These are phyloP conservation scores for Alces alces DNA, from an alignment of 2,113 vertebrate genomes.

Conservation along the genomic window DNA sequence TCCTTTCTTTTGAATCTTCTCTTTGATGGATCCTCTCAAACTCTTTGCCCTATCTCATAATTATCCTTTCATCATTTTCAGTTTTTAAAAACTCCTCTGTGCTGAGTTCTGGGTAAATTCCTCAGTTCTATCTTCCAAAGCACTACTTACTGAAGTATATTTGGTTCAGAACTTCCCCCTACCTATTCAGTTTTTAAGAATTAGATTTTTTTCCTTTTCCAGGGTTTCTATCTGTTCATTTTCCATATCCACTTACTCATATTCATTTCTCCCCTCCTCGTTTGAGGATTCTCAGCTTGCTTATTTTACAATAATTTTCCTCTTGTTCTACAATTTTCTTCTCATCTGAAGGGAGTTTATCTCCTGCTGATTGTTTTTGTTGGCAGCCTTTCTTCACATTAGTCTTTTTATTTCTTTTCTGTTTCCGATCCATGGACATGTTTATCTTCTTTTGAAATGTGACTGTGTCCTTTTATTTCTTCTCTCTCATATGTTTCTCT, in stretches of 20 bases:
- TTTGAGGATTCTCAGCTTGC: background rate
- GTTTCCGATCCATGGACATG: background rate
- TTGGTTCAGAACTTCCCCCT: background rate
- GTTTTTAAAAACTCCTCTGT: background rate
- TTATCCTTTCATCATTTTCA: background rate
- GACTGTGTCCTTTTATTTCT: background rate
- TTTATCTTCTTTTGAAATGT: conserved; percentile 56
- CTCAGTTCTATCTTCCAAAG: conserved; percentile 14
- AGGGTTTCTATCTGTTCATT: background rate
- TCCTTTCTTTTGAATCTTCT: background rate
- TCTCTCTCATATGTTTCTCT: background rate
- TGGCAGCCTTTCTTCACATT: conserved; percentile 38
- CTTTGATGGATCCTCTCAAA: background rate
- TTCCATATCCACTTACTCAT: background rate
- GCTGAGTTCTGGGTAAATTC: background rate
- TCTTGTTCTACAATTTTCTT: conserved; percentile 49
- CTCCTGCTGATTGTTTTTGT: conserved; percentile 48
- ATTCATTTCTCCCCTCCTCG: background rate
- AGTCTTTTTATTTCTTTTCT: conserved; percentile 31
- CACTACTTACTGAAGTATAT: background rate
- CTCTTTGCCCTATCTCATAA: background rate
- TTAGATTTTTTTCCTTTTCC: background rate
- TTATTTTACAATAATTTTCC: conserved; percentile 19
- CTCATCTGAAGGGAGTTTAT: conserved; percentile 21
- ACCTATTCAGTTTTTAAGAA: background rate